Evolutionary conservation across 2,113 vertebrate species (phyloP).

Genomic region (Pomatostomus ruficeps): DNA sequence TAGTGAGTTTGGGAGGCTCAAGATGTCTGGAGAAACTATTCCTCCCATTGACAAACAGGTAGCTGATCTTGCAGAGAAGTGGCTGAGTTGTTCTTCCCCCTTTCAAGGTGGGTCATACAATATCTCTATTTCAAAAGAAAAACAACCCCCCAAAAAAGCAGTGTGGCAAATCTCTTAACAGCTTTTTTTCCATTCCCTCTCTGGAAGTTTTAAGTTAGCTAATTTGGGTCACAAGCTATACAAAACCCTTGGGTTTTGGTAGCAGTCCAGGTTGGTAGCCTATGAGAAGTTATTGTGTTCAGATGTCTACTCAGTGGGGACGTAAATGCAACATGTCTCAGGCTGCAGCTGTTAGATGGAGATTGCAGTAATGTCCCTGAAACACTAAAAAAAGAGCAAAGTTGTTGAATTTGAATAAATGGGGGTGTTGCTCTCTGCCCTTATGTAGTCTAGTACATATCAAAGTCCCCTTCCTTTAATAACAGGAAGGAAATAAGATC

Average conservation of each 20-base stretch:
- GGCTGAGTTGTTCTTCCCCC: neutral
- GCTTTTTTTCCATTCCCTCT: neutral
- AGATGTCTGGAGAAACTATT: neutral
- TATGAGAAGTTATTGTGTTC: neutral
- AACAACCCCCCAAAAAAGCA: neutral
- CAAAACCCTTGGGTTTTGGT: neutral
- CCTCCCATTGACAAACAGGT: neutral
- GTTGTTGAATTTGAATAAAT: neutral
- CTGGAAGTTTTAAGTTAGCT: neutral
- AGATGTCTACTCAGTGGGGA: neutral
- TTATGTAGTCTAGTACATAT: neutral
- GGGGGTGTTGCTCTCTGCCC: neutral
- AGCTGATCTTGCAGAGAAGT: neutral
- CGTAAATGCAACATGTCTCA: neutral
- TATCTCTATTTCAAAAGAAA: neutral
- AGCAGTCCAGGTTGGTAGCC: neutral
- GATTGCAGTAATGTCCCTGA: neutral
- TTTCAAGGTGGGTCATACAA: neutral
- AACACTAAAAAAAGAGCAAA: neutral
- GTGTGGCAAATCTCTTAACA: neutral
- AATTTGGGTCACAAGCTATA: neutral
- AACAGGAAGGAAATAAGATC: conserved; percentile 32
- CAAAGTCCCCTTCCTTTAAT: neutral
- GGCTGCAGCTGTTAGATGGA: neutral
- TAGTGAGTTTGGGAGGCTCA: neutral